phyloP scores from a whole-genome alignment of 2,888 invertebrate species.

The Dicyrtomina minuta region DNA sequence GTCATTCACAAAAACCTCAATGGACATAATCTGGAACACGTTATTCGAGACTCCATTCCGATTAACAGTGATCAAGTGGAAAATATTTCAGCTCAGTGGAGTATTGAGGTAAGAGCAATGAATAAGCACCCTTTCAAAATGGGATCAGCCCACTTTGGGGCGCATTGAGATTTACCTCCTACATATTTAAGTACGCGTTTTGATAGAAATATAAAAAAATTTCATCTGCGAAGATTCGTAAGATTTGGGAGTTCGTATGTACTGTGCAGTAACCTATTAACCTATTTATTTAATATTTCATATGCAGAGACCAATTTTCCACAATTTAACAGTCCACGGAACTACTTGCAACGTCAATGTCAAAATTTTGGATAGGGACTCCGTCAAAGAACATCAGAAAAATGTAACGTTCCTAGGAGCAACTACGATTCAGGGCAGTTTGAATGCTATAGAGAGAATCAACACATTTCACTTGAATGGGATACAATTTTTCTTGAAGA shows the following conservation, averaged over 20 bases:
- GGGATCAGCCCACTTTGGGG: too few species aligned
- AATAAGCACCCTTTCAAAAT: background rate
- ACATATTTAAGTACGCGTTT: too few species aligned
- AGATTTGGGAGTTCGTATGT: too few species aligned
- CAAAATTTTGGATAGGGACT: constrained; percentile 30
- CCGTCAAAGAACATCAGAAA: constrained; percentile 32
- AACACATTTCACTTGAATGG: constrained; percentile 26
- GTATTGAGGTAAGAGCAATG: constrained; percentile 30
- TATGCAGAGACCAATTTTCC: constrained; percentile 24
- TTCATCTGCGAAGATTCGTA: too few species aligned
- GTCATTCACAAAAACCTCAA: constrained; percentile 21
- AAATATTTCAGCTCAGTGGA: constrained; percentile 26
- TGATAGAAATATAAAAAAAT: too few species aligned
- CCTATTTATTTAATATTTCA: too few species aligned
- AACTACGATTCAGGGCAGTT: constrained; percentile 23
- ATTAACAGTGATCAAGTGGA: constrained; percentile 19
- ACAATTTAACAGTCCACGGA: constrained; percentile 31
- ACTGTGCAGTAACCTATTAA: too few species aligned
- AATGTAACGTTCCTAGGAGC: constrained; percentile 30
- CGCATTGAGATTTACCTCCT: too few species aligned
- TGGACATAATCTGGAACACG: constrained; percentile 33
- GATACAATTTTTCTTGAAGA: constrained; percentile 18
- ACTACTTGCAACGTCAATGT: constrained; percentile 42
- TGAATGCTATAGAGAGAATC: constrained; percentile 23
- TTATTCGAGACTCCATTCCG: constrained; percentile 39